Evolutionary conservation across 2,113 vertebrate species (phyloP), one percentile per base, ranked within the genome.

Genomic region (Stegastes partitus): DNA sequence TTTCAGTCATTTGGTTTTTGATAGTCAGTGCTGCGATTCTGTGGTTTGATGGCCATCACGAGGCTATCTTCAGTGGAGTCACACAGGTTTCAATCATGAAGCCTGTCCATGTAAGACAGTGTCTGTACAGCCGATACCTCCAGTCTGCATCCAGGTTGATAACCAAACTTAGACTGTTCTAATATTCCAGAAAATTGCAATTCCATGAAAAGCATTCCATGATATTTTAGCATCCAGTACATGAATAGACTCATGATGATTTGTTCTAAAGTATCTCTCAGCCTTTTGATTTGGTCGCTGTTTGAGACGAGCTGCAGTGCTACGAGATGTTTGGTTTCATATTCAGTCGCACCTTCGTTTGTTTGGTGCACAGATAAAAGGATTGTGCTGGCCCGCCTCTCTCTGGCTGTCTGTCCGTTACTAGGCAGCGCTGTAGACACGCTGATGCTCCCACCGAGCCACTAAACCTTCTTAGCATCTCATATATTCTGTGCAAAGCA

Each of bases 181-280:
- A 74, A 76, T 89, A 84, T 94, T 91, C 66, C 82, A 81, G 85
- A 67, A 88, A 25, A 86, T 82, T 22, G 74, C 87, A n/a, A 94
- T 83, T 93, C 91, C 84, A 81, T 93, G 86, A 81, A 90, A 93
- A 85, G 91, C 94, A 95, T 95, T 95, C 94, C 93, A 91, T 2
- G 0, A 87, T 68, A 77, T 71, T 37, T 78, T 37, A 70, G 22
- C 49, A 71, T 54, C 19, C 15, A 3, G 58, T 12, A 59, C 25
- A 37, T 58, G 57, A 68, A 77, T 56, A 61, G 59, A 62, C 68
- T 59, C 54, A 21, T 25, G 21, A 61, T 5, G 68, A 75, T 50
- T 68, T 67, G 37, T 81, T 85, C 74, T 51, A 37, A 82, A 77
- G 76, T 47, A 53, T 78, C 47, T 71, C 39, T 64, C 49, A 49